phyloP scores from a whole-genome alignment of 2,888 invertebrate species.

The Drosophila neonasuta region DNA sequence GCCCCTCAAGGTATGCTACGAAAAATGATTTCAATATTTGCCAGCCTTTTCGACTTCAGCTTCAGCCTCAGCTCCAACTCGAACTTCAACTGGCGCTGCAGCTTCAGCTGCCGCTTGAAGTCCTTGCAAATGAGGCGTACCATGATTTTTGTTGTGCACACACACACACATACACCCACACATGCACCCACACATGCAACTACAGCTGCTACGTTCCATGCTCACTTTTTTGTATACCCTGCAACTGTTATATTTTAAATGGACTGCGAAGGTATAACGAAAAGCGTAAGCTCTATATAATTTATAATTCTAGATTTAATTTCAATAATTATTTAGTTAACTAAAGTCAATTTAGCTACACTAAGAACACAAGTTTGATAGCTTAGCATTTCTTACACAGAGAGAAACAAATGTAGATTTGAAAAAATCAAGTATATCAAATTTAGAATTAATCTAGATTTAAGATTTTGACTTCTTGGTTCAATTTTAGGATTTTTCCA shows the following conservation, averaged over 20 bases:
- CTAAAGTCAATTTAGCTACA: no score
- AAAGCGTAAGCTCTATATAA: no score
- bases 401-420: no score
- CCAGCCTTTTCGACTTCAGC: conserved; percentile 20
- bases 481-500: no score
- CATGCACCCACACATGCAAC: background rate
- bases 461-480: no score
- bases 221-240: conserved; percentile 12
- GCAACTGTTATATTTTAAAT: background rate
- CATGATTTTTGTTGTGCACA: conserved; percentile 48
- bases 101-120: conserved; percentile 37
- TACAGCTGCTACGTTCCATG: background rate
- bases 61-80: background rate
- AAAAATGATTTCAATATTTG: conserved; percentile 68
- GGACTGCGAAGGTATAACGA: background rate
- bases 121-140: conserved; percentile 69
- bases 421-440: no score
- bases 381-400: no score
- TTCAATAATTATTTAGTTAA: no score
- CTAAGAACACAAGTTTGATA: no score
- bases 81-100: background rate
- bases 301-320: no score
- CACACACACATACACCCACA: conserved; percentile 5
- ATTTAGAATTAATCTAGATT: no score
- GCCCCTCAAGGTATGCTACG: conserved; percentile 54